A percentile compares a stretch with the other conserved stretches of the same genome.
Conservation (phyloP, 1,140 invertebrate genomes). For the Macrobrachium rosenbergii region DNA sequence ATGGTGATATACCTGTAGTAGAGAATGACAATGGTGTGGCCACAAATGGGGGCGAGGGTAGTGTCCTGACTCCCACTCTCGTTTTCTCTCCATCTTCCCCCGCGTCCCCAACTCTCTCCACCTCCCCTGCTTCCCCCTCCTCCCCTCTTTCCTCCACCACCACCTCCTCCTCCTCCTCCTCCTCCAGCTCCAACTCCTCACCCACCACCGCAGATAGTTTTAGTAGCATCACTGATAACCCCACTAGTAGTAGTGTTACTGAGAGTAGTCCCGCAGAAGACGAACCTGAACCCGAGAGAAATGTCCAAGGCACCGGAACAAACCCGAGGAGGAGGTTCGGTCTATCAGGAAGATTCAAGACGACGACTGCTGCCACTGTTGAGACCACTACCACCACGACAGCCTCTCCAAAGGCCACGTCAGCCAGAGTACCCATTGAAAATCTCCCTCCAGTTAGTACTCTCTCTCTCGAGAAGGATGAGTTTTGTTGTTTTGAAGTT, state of each 20-base stretch:
- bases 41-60: constrained; percentile 3
- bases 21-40: constrained; percentile 30
- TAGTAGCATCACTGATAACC: constrained; percentile 1
- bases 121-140: constrained; percentile 8
- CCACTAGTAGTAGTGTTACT: background rate
- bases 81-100: constrained; percentile 15
- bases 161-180: constrained; percentile 4
- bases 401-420: constrained; percentile 4
- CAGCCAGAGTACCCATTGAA: constrained; percentile 14
- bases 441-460: constrained; percentile 40
- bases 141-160: background rate
- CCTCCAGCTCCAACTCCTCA: background rate
- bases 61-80: constrained; percentile 4
- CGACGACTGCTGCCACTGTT: background rate
- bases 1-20: constrained; percentile 6
- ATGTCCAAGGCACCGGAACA: background rate
- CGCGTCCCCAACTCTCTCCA: background rate
- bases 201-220: constrained; percentile 27
- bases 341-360: constrained; percentile 32
- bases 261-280: background rate
- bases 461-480: constrained; percentile 16
- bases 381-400: constrained; percentile 17
- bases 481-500: background rate
- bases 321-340: constrained; percentile 33
- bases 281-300: background rate